These are phyloP conservation scores for Silurus glanis DNA, from an alignment of 2,113 vertebrate genomes.

Conservation along the genomic window DNA sequence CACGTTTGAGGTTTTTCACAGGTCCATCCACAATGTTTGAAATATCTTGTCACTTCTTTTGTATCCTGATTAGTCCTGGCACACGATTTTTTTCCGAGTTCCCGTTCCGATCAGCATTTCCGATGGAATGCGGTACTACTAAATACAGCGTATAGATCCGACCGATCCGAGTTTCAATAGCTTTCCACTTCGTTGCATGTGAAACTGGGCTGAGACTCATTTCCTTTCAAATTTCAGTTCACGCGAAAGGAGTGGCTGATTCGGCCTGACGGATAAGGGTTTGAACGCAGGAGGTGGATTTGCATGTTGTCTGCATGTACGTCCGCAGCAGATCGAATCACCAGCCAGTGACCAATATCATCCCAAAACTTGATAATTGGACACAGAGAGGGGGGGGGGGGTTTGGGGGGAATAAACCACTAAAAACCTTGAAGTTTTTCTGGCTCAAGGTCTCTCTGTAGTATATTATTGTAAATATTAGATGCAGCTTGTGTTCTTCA, in stretches of 20 bases:
- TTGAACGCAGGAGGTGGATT: neutral
- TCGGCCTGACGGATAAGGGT: neutral
- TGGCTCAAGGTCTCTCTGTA: too few relatives aligned
- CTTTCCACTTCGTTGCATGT: neutral
- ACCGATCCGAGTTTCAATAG: neutral
- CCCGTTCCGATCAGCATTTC: neutral
- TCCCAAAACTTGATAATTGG: neutral
- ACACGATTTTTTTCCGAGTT: neutral
- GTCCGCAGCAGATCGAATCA: neutral
- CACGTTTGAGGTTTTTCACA: too few relatives aligned
- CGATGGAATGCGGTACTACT: too few relatives aligned
- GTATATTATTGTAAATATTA: too few relatives aligned
- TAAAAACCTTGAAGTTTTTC: neutral
- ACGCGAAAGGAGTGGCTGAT: neutral
- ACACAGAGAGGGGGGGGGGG: neutral
- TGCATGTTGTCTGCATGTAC: neutral
- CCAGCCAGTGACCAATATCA: neutral
- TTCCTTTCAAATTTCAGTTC: constrained; percentile 6
- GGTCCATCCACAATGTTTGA: too few relatives aligned
- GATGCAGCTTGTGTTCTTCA: neutral
- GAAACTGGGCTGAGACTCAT: neutral
- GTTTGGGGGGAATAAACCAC: neutral
- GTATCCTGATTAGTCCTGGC: neutral
- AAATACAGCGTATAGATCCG: neutral
- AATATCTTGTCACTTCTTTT: neutral